These are phyloP conservation scores for Vultur gryphus DNA, from an alignment of 2,797 vertebrate genomes.

Conservation along the genomic window DNA sequence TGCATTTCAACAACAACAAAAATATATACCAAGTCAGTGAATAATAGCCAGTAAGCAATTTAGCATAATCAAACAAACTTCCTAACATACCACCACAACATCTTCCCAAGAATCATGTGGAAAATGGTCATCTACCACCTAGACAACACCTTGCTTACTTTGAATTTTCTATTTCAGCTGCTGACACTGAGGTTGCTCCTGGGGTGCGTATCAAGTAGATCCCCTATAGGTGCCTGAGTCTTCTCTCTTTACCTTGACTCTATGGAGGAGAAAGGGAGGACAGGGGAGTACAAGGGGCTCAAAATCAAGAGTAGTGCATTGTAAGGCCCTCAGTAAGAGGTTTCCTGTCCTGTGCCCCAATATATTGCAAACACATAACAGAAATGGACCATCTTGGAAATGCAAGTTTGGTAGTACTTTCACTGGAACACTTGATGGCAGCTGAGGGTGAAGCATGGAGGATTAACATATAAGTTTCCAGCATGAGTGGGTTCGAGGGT, in stretches of 20 bases:
- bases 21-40: neutral
- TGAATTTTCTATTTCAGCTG: neutral
- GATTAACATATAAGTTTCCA: neutral
- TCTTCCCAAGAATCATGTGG: neutral
- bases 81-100: neutral
- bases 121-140: neutral
- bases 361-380: neutral
- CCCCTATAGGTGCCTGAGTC: neutral
- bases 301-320: neutral
- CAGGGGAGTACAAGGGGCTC: neutral
- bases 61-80: neutral
- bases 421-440: neutral
- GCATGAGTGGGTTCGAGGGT: neutral
- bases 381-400: neutral
- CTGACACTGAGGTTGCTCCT: neutral
- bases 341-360: neutral
- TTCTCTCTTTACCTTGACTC: neutral
- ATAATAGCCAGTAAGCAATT: neutral
- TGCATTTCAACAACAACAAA: neutral
- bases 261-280: neutral
- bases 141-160: neutral
- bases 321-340: too few relatives aligned
- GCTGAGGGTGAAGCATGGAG: neutral
- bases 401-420: neutral
- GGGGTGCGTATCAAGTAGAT: neutral